Base-by-base conservation (phyloP, 2,888 invertebrate genomes). In the Eustalomyia histrio region DNA sequence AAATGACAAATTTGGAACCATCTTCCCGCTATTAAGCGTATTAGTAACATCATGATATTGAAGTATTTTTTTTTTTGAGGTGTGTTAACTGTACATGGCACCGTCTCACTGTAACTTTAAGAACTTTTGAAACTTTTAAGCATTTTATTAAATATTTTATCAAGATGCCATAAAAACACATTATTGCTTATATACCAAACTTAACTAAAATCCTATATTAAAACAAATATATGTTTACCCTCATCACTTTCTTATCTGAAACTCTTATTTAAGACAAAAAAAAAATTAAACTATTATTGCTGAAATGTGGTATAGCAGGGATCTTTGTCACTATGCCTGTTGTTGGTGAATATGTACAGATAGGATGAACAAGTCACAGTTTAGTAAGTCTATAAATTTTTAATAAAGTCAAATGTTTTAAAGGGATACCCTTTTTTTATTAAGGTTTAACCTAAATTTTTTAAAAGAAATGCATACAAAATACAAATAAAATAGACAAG, bases 381-480 rank as follows among this genome's bases (percentile, higher is more conserved):
- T 80, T 72, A 58, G 58, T 68, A 58, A 63, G 63, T 10, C 76
- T 72, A 63, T 71, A 76, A 55, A 79, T 79, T 71, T 79, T 79
- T 75, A 79, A 79, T 75, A 79, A 79, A 75, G 74, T 71, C 60
- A 29, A 71, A 75, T 65, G 60, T 75, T 74, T 68, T 50, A 60
- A 76, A 72, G 29, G 50, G 67, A 61, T 65, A 63, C 61, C 29
- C 24, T 5, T 69, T 64, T 73, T 57, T 68, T 68, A 68, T 79
- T 68, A 68, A 74, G 73, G 73, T 68, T 65, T 74, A 65, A 65
- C 60, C 53, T 47, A 69, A 39, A 69, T 69, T 58, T 52, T 33
- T 8, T 17, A 64, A 14, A 39, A 14, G 29, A 69, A 63, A 76
- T 55, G 55, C 55, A 55, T 33, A 64, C 18, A 47, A 57, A 69